A percentile compares a stretch with the other conserved stretches of the same genome.
phyloP scores from a whole-genome alignment of 2,888 invertebrate species.

The Clivina fossor region DNA sequence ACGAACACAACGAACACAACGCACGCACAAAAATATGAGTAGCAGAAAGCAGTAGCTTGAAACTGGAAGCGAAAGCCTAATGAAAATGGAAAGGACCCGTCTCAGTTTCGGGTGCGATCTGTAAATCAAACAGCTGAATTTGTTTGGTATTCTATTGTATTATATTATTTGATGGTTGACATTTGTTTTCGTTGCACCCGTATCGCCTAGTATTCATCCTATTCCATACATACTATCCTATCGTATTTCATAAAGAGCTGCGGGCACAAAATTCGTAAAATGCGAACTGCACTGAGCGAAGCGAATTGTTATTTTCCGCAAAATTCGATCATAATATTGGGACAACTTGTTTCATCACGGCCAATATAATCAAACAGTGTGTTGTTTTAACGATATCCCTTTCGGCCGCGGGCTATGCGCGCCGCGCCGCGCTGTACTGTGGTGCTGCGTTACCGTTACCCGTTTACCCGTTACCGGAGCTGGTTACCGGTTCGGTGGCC shows the following conservation, averaged over 20 bases:
- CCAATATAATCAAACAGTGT: slow-evolving; percentile 33
- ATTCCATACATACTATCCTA: too few species aligned
- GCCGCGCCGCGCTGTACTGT: slow-evolving; percentile 5
- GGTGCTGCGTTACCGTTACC: not conserved
- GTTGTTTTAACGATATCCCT: slow-evolving; percentile 32
- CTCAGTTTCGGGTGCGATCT: slow-evolving; percentile 5
- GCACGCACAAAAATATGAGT: too few species aligned
- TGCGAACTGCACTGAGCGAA: slow-evolving; percentile 33
- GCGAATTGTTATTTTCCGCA: slow-evolving; percentile 33
- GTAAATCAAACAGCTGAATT: slow-evolving; percentile 32
- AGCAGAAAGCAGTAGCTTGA: too few species aligned
- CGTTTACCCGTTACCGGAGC: slow-evolving; percentile 1
- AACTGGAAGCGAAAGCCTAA: too few species aligned
- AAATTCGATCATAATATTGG: slow-evolving; percentile 34
- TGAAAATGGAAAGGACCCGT: too few species aligned
- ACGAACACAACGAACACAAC: too few species aligned
- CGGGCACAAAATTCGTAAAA: slow-evolving; percentile 32
- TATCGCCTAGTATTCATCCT: too few species aligned
- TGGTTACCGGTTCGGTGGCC: too few species aligned
- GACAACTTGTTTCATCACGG: slow-evolving; percentile 33
- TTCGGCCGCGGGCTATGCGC: slow-evolving; percentile 11
- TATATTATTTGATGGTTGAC: slow-evolving; percentile 31
- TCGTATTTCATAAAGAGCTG: slow-evolving; percentile 34
- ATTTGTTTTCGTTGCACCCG: slow-evolving; percentile 33
- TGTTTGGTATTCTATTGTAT: slow-evolving; percentile 32